Evolutionary conservation across 2,113 vertebrate genomes (phyloP).

Genomic region (Jaculus jaculus): DNA sequence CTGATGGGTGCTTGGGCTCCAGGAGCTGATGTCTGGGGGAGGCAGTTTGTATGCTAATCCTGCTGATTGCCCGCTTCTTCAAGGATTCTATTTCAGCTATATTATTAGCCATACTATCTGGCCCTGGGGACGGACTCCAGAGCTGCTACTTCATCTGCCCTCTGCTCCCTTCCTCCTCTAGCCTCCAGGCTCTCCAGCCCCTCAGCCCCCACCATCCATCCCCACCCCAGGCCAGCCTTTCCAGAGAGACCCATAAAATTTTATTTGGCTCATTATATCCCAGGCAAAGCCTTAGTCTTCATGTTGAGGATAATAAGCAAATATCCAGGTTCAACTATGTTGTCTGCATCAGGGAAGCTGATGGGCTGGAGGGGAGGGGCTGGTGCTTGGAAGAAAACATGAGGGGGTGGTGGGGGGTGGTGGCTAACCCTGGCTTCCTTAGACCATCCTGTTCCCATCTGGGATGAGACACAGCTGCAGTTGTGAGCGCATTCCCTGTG

Average conservation of each 20-base stretch:
- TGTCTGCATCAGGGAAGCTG: background rate
- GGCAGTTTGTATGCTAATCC: slow-evolving; percentile 77
- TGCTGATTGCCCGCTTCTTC: slow-evolving; percentile 58
- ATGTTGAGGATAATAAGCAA: slow-evolving; percentile 41
- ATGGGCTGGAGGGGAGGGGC: background rate
- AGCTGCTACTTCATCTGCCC: slow-evolving; percentile 54
- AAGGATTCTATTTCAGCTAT: slow-evolving; percentile 46
- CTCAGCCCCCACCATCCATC: background rate
- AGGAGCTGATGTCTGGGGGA: slow-evolving; percentile 35
- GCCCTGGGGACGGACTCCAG: slow-evolving; percentile 39
- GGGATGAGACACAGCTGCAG: background rate
- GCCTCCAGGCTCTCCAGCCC: background rate
- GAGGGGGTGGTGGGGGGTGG: background rate
- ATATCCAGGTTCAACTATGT: slow-evolving; percentile 28
- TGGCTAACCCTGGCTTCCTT: background rate
- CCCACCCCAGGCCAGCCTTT: background rate
- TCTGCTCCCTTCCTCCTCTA: background rate
- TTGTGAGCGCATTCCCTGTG: background rate
- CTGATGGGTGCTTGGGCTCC: slow-evolving; percentile 47
- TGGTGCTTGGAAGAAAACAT: background rate
- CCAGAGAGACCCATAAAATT: slow-evolving; percentile 67
- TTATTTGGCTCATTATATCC: slow-evolving; percentile 64
- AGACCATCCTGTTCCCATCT: background rate
- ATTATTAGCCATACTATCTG: slow-evolving; percentile 51
- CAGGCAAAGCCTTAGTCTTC: slow-evolving; percentile 48